Conservation (phyloP, 2,888 invertebrate genomes). For the Leptura quadrifasciata region DNA sequence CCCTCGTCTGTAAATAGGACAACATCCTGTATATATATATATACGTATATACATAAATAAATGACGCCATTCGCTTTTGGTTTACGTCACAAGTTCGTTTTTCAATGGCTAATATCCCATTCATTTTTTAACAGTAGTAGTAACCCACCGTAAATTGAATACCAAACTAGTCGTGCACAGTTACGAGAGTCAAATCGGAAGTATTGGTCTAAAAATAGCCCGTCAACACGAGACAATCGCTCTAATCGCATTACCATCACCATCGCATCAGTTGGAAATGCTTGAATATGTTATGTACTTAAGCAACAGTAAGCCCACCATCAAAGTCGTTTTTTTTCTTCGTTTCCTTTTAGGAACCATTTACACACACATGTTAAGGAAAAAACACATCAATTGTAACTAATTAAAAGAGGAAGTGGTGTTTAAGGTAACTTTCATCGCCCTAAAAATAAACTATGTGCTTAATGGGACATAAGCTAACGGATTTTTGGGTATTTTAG, state of each 20-base stretch:
- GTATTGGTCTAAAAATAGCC: constrained; percentile 2
- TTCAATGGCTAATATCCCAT: not conserved
- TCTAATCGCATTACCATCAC: not conserved
- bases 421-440: too few species aligned
- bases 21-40: not conserved
- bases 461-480: too few species aligned
- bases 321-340: not conserved
- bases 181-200: not conserved
- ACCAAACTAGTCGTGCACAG: not conserved
- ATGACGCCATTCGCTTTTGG: not conserved
- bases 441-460: too few species aligned
- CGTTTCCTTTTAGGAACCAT: not conserved
- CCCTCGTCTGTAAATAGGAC: not conserved
- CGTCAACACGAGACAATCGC: not conserved
- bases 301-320: not conserved
- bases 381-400: not conserved
- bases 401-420: not conserved
- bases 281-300: not conserved
- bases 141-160: constrained; percentile 1
- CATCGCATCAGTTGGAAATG: not conserved
- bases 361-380: not conserved
- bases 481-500: too few species aligned
- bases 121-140: not conserved
- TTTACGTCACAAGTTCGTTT: not conserved
- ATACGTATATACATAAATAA: too few species aligned